A percentile compares a stretch with the other conserved stretches of the same genome.
phyloP scores from a whole-genome alignment of 2,797 vertebrate species.

The Synanceia verrucosa region DNA sequence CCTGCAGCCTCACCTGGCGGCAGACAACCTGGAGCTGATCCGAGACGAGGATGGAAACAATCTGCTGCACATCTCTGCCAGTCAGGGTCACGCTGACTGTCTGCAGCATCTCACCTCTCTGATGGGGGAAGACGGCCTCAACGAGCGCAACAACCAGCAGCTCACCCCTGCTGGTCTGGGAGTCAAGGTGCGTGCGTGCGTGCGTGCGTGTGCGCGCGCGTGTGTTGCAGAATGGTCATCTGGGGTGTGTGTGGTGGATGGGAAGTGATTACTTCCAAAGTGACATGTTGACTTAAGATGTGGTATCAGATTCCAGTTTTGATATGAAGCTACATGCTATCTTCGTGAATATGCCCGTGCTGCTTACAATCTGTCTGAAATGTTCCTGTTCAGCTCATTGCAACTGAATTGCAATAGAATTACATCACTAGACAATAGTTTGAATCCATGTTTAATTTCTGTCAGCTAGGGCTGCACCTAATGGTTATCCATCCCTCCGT shows the following conservation, averaged over 20 bases:
- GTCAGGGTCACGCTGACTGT: conserved; percentile 92
- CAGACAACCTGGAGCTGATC: conserved; percentile 96
- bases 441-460: no score
- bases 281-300: no score
- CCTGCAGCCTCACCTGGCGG: conserved; percentile 92
- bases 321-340: no score
- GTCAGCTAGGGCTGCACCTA: no score
- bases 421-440: no score
- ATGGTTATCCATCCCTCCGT: no score
- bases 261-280: no score
- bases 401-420: no score
- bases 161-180: conserved; percentile 94
- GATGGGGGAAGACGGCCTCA: conserved; percentile 97
- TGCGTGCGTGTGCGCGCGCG: conserved; percentile 76
- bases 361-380: no score
- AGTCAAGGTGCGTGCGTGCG: conserved; percentile 87
- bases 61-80: conserved; percentile 92
- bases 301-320: no score
- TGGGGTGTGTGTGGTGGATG: conserved; percentile 98
- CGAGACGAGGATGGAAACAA: conserved; percentile 93
- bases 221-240: conserved; percentile 89
- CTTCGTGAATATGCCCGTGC: no score
- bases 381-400: no score
- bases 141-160: conserved; percentile 90
- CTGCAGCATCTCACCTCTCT: conserved; percentile 97